Conservation (phyloP, 2,888 invertebrate genomes). For the Drosophila macrospina region DNA sequence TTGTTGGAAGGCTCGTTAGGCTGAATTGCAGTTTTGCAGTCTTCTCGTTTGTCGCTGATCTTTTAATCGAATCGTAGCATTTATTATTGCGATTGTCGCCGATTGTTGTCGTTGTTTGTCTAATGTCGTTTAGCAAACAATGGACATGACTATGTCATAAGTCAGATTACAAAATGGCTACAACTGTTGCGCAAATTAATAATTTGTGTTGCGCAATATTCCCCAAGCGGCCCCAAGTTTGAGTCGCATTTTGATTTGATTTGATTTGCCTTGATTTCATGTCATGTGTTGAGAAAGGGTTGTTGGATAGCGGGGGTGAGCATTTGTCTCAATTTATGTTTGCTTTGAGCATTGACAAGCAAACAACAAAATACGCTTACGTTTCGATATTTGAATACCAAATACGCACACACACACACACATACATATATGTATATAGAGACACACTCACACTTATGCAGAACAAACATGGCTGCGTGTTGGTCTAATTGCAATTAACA, state of each 20-base stretch:
- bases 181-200: slow-evolving; percentile 76
- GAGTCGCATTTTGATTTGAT: slow-evolving; percentile 26
- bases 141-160: slow-evolving; percentile 74
- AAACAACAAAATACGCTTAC: slow-evolving; percentile 41
- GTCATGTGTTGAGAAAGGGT: background rate
- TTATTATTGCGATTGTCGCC: slow-evolving; percentile 73
- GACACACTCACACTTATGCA: background rate
- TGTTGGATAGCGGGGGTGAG: too few relatives aligned
- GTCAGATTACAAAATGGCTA: slow-evolving; percentile 64
- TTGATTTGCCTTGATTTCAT: slow-evolving; percentile 48
- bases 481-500: slow-evolving; percentile 76
- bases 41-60: slow-evolving; percentile 69
- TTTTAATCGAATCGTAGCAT: slow-evolving; percentile 82
- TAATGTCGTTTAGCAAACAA: slow-evolving; percentile 78
- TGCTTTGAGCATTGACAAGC: slow-evolving; percentile 44
- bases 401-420: slow-evolving; percentile 13
- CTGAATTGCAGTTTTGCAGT: slow-evolving; percentile 38
- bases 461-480: slow-evolving; percentile 55
- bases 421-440: background rate
- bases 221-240: slow-evolving; percentile 15
- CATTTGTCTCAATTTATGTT: slow-evolving; percentile 59
- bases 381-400: slow-evolving; percentile 11
- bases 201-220: slow-evolving; percentile 63
- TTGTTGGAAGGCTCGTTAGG: slow-evolving; percentile 33
- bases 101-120: slow-evolving; percentile 59